Evolutionary conservation across 2,888 invertebrate genomes (phyloP).

Genomic region (Uropetala carovei): DNA sequence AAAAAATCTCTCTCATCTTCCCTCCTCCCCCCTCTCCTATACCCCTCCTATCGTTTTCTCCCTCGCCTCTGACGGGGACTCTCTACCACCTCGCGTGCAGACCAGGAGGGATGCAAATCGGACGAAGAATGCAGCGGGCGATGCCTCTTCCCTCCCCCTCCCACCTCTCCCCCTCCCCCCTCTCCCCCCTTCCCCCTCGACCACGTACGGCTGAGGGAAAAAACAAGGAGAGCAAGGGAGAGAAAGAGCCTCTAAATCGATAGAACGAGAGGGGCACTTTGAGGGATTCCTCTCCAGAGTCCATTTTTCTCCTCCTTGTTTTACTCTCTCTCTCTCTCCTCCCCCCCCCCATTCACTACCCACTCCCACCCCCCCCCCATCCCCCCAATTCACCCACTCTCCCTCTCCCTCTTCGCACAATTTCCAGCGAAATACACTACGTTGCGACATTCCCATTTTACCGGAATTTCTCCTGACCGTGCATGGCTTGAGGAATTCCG

Average conservation of each 20-base stretch:
- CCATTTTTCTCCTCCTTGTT: background rate
- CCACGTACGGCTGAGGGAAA: background rate
- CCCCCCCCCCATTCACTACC: background rate
- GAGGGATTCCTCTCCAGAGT: background rate
- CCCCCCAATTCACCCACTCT: no score
- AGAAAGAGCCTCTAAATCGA: conserved; percentile 23
- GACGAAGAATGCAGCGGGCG: background rate
- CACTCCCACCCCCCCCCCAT: background rate
- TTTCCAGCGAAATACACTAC: background rate
- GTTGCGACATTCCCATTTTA: conserved; percentile 7
- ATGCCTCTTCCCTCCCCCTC: background rate
- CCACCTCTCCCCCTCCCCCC: background rate
- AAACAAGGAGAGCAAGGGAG: background rate
- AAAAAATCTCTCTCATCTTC: background rate
- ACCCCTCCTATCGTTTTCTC: background rate
- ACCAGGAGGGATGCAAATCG: background rate
- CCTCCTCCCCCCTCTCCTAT: background rate
- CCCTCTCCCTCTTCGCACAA: no score
- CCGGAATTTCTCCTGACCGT: conserved; percentile 1
- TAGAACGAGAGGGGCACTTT: conserved; percentile 9
- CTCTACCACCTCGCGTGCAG: conserved; percentile 27
- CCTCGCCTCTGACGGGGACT: background rate
- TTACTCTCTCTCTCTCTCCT: background rate
- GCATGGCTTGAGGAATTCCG: conserved; percentile 30
- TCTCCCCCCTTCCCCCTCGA: background rate